Percentiles rank a stretch among this genome's conserved stretches.
Evolutionary conservation across 2,797 vertebrate species (phyloP).

Genomic region (Vultur gryphus): DNA sequence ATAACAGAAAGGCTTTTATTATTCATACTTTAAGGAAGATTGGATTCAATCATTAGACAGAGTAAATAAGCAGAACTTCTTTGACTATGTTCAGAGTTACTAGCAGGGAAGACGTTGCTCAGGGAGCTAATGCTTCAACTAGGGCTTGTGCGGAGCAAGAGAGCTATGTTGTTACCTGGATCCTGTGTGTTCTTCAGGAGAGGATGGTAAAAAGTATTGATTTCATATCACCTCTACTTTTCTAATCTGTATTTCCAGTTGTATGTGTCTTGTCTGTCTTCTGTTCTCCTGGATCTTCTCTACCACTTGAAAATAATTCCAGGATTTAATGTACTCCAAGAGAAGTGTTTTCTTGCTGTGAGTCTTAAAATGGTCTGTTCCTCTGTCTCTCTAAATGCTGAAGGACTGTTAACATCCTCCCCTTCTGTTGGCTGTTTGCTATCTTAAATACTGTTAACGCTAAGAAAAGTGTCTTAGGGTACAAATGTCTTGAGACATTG

Average conservation of each 20-base stretch:
- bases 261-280: not conserved
- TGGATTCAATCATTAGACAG: not conserved
- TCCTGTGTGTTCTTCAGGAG: not conserved
- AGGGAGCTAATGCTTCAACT: not conserved
- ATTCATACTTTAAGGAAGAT: not conserved
- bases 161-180: not conserved
- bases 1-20: not conserved
- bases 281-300: not conserved
- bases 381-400: not conserved
- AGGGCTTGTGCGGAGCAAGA: not conserved
- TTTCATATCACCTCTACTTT: not conserved
- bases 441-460: fast-evolving
- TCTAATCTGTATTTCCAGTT: not conserved
- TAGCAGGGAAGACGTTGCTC: not conserved
- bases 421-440: not conserved
- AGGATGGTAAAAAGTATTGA: not conserved
- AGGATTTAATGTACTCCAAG: not conserved
- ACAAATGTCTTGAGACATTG: not conserved
- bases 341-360: not conserved
- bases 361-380: not conserved
- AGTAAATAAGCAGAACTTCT: not conserved
- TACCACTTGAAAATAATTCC: not conserved
- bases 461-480: not conserved
- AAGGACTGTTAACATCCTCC: not conserved
- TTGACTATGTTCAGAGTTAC: not conserved